These are phyloP conservation scores for Euplagia quadripunctaria DNA, from an alignment of 2,888 invertebrate species.

Conservation along the genomic window DNA sequence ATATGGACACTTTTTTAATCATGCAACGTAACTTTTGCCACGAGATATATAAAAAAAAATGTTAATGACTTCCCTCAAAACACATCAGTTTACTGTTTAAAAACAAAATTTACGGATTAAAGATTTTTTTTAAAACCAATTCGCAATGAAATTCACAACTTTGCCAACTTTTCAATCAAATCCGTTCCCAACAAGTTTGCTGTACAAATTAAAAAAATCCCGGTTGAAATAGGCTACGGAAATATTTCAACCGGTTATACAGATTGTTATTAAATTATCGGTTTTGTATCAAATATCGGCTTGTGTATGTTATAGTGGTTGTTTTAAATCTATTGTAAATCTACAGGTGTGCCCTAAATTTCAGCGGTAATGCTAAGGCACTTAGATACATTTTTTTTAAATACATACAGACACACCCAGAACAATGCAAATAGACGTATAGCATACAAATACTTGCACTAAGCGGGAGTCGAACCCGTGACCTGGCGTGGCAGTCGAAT, in stretches of 20 bases:
- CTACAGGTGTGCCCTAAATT: neutral
- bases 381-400: too few species aligned
- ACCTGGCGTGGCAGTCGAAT: too few species aligned
- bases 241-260: slow-evolving; percentile 3
- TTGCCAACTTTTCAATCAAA: slow-evolving; percentile 50
- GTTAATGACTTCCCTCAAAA: neutral
- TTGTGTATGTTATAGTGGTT: neutral
- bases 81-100: slow-evolving; percentile 1
- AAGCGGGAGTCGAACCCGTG: too few species aligned
- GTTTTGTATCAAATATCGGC: neutral
- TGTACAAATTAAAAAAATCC: slow-evolving; percentile 10
- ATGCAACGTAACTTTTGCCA: too few species aligned
- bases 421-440: too few species aligned
- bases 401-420: too few species aligned
- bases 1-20: too few species aligned
- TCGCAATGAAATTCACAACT: slow-evolving; percentile 32
- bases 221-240: neutral
- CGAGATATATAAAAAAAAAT: neutral
- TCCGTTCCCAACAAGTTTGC: slow-evolving; percentile 21
- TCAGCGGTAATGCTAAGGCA: neutral
- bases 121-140: slow-evolving; percentile 41
- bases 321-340: neutral
- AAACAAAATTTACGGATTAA: slow-evolving; percentile 15
- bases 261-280: neutral
- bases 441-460: too few species aligned